Base-by-base conservation (phyloP, 2,113 vertebrate species). In the Orthochromis malagaraziensis region DNA sequence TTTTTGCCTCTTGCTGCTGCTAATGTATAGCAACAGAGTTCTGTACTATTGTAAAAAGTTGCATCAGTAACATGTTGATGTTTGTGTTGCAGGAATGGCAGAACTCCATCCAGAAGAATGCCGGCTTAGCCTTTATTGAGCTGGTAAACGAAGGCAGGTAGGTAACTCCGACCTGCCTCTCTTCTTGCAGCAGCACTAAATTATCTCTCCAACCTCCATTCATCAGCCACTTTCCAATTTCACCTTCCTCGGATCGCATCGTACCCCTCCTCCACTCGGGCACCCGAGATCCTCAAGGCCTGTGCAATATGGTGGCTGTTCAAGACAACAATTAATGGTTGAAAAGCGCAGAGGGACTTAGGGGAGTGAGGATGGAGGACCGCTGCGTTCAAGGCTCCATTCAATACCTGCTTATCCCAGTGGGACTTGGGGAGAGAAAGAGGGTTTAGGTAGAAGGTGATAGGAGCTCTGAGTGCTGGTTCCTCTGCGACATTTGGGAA, bases 91-190 rank as follows among this genome's bases (percentile, higher is more conserved):
- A 96, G 95, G 97, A 98, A 87, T 98, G 98, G 97, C 97, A 98
- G 93, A 98, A 98, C 95, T 99, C 98, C 81, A 99, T 98, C 92
- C 98, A 99, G 94, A 98, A 98, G 94, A 98, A 98, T 63, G 97
- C 97, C 24, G 97, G 97, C 33, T 96, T 98, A 49, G 97, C 97
- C 89, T 98, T 98, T 86, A 98, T 98, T 91, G 97, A 99, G 93
- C 94, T 98, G 93, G 97, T 98, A 91, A 98, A 98, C 57, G 97
- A 98, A 95, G 97, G 97, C 95, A 97, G 95, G 95, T 96, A n/a
- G 38, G 94, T 89, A 54, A 55, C 90, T 65, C 57, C 4, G 12
- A 57, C 84, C 21, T 3, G 73, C 29, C 73, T 82, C 58, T 80
- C 86, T 55, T 53, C 47, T 82, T 57, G 58, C 60, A 86, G 73